A percentile compares a stretch with the other conserved stretches of the same genome.
Conservation (phyloP, 2,797 vertebrate species). For the Sebastes nivosus region DNA sequence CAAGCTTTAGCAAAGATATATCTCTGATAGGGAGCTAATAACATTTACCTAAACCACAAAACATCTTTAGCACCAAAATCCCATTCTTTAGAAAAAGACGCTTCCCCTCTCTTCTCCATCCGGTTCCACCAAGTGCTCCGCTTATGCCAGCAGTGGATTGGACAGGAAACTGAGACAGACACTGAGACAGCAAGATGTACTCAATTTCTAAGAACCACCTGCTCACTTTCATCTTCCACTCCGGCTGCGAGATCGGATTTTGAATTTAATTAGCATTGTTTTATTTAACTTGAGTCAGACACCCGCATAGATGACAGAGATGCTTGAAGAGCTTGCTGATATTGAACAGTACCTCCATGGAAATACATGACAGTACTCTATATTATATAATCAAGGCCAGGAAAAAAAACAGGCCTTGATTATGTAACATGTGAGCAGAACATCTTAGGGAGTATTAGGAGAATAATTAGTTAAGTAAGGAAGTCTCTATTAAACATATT, state of each 20-base stretch:
- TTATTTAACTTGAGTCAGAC: slow-evolving; percentile 6
- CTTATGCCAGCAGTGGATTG: slow-evolving; percentile 10
- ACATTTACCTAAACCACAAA: background rate
- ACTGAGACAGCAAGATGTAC: background rate
- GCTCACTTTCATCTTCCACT: slow-evolving; percentile 9
- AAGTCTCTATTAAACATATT: background rate
- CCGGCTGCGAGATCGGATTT: slow-evolving; percentile 1
- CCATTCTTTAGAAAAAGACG: background rate
- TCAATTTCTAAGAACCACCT: slow-evolving; percentile 3
- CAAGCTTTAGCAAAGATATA: background rate
- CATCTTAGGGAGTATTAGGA: background rate
- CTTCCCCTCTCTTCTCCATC: background rate
- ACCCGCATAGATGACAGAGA: background rate
- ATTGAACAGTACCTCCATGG: background rate
- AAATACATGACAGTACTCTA: background rate
- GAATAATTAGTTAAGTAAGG: background rate
- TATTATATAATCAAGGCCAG: slow-evolving; percentile 1
- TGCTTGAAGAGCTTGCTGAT: background rate
- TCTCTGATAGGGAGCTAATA: background rate
- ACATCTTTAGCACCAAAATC: background rate
- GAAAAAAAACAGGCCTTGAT: background rate
- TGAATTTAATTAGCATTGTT: slow-evolving; percentile 13
- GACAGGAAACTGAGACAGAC: slow-evolving; percentile 13
- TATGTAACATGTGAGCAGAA: background rate
- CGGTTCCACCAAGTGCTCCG: background rate